Evolutionary conservation across 2,113 vertebrate species (phyloP).

Genomic region (Chaetodon trifascialis): DNA sequence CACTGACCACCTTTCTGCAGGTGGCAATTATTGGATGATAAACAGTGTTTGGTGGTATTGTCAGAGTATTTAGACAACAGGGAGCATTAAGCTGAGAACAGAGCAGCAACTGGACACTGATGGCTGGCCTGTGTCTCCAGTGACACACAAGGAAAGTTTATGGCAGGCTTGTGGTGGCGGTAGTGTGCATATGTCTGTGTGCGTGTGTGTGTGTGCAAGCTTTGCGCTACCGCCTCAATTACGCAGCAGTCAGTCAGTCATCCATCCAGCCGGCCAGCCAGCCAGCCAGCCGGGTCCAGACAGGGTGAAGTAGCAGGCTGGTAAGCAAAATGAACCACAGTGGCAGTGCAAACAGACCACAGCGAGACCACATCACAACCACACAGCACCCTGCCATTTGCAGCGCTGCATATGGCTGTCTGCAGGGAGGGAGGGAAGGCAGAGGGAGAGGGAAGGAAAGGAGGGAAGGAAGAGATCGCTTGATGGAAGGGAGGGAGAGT

Average conservation of each 20-base stretch:
- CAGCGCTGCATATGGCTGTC: conserved; percentile 53
- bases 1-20: conserved; percentile 49
- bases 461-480: conserved; percentile 3
- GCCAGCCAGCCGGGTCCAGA: conserved; percentile 56
- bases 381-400: conserved; percentile 65
- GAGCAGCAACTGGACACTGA: conserved; percentile 26
- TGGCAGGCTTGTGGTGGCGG: conserved; percentile 46
- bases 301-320: conserved; percentile 63
- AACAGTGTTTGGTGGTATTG: conserved; percentile 28
- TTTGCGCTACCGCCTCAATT: conserved; percentile 47
- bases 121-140: conserved; percentile 38
- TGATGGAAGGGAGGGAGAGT: not conserved
- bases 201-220: conserved; percentile 33
- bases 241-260: conserved; percentile 57
- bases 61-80: conserved; percentile 44
- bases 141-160: conserved; percentile 49
- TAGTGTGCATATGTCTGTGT: conserved; percentile 20
- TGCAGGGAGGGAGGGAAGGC: conserved; percentile 13
- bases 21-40: conserved; percentile 56
- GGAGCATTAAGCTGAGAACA: conserved; percentile 37
- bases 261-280: conserved; percentile 12
- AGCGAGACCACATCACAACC: conserved; percentile 71
- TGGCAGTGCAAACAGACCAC: conserved; percentile 71
- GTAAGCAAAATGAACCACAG: conserved; percentile 67
- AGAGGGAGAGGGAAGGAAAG: not conserved